Evolutionary conservation across 1,140 invertebrate species (phyloP), one percentile per base, ranked within the genome.

Genomic region (Mesaphorura yosii): DNA sequence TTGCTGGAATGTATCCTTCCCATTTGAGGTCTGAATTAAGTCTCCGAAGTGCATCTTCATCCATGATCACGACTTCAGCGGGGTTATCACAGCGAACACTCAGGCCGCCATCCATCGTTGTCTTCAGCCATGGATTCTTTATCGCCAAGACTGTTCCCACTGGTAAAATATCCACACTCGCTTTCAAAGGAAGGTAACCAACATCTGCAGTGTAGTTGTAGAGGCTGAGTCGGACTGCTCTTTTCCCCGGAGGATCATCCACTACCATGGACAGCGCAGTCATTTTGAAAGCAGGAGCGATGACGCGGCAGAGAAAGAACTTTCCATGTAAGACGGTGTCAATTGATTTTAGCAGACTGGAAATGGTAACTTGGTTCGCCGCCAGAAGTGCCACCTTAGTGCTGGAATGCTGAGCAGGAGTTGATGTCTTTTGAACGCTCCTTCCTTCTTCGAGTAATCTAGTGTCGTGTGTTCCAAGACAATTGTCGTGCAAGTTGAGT

Each of bases 201-300:
- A 5, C 26, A 3, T n/a, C 29, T 19, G 10, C 20, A 7, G 17
- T 10, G 34, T 23, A 55, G 15, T 55, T 40, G 28, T 49, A 55
- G 3, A 95, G 1, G 79, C 74, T 59, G 76, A 80, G 65, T 84
- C 83, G 50, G 76, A 73, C 5, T 84, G 67, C 14, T 82, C 68
- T 68, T 82, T 78, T 63, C 77, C 76, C 53, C 77, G 70, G 17
- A 77, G 70, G 59, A n/a, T 55, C 53, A 7, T 55, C 53, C 4
- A 55, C 47, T 1, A 50, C 22, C 0, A 40, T 41, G 1, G n/a
- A 1, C 2, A 55, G 26, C 26, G 27, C 38, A 19, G 29, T 27
- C 47, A 55, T 44, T 37, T 50, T 38, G 19, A 17, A 25, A 1
- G 53, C 20, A 28, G 53, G 38, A 19, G 34, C 27, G 7, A 55